phyloP scores from a whole-genome alignment of 2,113 vertebrate genomes.

The Nestor notabilis region DNA sequence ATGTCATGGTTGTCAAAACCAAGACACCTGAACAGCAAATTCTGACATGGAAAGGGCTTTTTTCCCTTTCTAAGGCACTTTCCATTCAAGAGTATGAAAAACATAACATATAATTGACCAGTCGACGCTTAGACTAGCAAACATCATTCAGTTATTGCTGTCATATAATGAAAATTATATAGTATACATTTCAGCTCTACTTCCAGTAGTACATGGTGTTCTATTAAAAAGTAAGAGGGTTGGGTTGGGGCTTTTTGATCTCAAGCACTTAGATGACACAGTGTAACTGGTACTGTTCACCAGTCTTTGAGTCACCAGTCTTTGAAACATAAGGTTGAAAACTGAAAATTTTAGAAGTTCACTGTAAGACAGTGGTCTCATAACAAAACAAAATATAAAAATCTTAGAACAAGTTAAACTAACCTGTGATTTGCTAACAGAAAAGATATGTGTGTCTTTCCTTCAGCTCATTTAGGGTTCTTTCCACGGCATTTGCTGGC shows the following conservation, averaged over 20 bases:
- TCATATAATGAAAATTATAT: not conserved
- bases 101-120: not conserved
- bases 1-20: not conserved
- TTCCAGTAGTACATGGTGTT: not conserved
- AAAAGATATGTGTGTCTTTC: fast-evolving
- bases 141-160: not conserved
- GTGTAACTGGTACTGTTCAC: not conserved
- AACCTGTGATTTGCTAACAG: not conserved
- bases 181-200: not conserved
- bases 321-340: not conserved
- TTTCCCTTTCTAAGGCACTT: not conserved
- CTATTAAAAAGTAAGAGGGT: not conserved
- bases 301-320: not conserved
- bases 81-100: not conserved
- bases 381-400: not conserved
- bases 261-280: not conserved
- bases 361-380: not conserved
- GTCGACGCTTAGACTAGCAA: not conserved
- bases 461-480: not conserved
- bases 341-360: not conserved
- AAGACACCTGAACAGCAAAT: not conserved
- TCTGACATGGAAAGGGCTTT: not conserved
- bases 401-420: not conserved
- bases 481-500: not conserved
- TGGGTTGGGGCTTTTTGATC: not conserved